Evolutionary conservation across 2,888 invertebrate genomes (phyloP).

Genomic region (Sipha maydis): DNA sequence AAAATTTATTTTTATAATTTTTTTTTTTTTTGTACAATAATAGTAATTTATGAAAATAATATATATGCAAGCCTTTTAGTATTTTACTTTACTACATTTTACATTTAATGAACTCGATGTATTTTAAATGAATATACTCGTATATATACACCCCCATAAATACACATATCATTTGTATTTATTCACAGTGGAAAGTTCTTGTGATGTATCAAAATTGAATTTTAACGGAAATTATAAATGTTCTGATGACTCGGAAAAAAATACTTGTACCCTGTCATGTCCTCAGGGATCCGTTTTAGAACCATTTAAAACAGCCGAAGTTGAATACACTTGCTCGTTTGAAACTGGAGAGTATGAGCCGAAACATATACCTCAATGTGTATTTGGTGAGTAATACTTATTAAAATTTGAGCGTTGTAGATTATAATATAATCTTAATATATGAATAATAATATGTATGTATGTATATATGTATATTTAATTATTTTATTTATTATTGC

Average conservation of each 20-base stretch:
- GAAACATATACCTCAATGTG: slow-evolving; percentile 78
- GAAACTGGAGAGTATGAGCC: slow-evolving; percentile 76
- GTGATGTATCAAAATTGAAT: slow-evolving; percentile 73
- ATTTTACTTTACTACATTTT: too few species aligned
- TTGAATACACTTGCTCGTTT: slow-evolving; percentile 76
- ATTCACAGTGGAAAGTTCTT: slow-evolving; percentile 72
- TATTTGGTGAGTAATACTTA: slow-evolving; percentile 70
- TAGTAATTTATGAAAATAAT: too few species aligned
- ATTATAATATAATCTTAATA: too few species aligned
- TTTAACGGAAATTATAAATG: slow-evolving; percentile 85
- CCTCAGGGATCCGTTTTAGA: slow-evolving; percentile 72
- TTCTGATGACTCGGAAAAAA: slow-evolving; percentile 72
- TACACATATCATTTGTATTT: not conserved
- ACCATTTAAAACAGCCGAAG: slow-evolving; percentile 74
- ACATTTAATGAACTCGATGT: too few species aligned
- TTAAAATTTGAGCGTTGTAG: not conserved
- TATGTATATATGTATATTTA: too few species aligned
- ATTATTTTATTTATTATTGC: too few species aligned
- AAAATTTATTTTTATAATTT: too few species aligned
- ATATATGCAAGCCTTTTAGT: too few species aligned
- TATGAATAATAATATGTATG: too few species aligned
- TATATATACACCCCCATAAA: too few species aligned
- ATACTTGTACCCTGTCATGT: slow-evolving; percentile 76
- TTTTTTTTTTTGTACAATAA: too few species aligned
- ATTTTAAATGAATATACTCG: too few species aligned